phyloP scores from a whole-genome alignment of 1,140 invertebrate genomes.

The Drosophila melanica region DNA sequence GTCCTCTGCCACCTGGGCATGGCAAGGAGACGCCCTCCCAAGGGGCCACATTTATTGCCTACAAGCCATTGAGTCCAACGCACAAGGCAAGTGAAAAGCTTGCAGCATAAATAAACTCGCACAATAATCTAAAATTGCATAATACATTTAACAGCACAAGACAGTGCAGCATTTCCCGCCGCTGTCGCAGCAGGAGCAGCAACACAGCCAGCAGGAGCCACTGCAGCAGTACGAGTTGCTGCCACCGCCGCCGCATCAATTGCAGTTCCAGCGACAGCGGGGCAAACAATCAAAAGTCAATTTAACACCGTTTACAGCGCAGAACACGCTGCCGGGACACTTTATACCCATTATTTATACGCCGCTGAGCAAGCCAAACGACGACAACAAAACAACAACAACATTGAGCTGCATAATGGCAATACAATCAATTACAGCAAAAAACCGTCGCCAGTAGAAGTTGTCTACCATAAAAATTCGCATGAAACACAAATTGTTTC shows the following conservation, averaged over 20 bases:
- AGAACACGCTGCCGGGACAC: constrained; percentile 82
- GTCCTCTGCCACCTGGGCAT: constrained; percentile 46
- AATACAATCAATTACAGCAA: constrained; percentile 76
- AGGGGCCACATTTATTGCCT: constrained; percentile 73
- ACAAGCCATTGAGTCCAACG: constrained; percentile 69
- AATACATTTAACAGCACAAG: constrained; percentile 70
- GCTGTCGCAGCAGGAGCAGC: constrained; percentile 51
- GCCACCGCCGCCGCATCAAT: constrained; percentile 32
- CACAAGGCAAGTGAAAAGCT: constrained; percentile 65
- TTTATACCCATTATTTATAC: constrained; percentile 83
- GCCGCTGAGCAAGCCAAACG: constrained; percentile 62
- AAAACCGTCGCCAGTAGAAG: constrained; percentile 60
- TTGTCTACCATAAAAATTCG: constrained; percentile 72
- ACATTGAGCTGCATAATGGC: constrained; percentile 75
- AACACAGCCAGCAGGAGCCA: constrained; percentile 33
- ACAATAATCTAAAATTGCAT: constrained; percentile 72
- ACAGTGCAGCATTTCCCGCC: constrained; percentile 81
- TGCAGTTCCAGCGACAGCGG: constrained; percentile 63
- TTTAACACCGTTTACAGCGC: constrained; percentile 83
- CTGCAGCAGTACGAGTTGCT: constrained; percentile 48
- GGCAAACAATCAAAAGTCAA: constrained; percentile 83
- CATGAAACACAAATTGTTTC: constrained; percentile 75
- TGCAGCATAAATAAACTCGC: constrained; percentile 62
- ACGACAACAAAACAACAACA: constrained; percentile 66
- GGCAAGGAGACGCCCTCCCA: constrained; percentile 45